Base-by-base conservation (phyloP, 2,888 invertebrate genomes). In the Hydriomena furcata region DNA sequence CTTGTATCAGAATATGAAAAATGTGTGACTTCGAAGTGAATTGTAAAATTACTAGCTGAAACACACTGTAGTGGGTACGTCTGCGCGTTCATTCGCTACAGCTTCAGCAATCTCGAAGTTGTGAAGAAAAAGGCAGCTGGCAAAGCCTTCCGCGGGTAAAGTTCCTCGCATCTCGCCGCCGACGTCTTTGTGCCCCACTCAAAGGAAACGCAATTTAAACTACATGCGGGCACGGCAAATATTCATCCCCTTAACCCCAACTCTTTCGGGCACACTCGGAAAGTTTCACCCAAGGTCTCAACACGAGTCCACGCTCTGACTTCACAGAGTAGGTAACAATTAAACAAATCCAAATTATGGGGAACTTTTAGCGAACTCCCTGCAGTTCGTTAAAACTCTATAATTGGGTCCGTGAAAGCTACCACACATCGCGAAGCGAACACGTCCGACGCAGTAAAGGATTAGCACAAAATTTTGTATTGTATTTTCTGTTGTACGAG, bases 181-280 rank as follows among this genome's bases (percentile, higher is more conserved):
- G 47, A 56, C 73, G 67, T 77, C 80, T 82, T 82, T 82, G 78
- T 82, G 63, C 67, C 52, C 61, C 66, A 68, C 73, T 82, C 82
- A 82, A 82, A 83, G 82, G 79, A 76, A 83, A 82, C 79, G 78
- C 73, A 82, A 84, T 84, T 84, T 81, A 80, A 83, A 82, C 79
- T 82, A 81, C 79, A 82, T 82, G 79, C 80, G 81, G 80, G 82
- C 63, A 64, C 68, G 64, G 79, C 73, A 81, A 79, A 81, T 76
- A 78, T 80, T 79, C 77, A 73, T 73, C 69, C 66, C 71, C 60
- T 66, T 69, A 69, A 66, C 68, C 66, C 59, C 61, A 68, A 71
- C 71, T 71, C 71, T 73, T 77, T 70, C 62, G 59, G 52, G 61
- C 59, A 61, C 64, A 66, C 66, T 71, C 67, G 59, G 41, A 56